phyloP scores from a whole-genome alignment of 2,888 invertebrate genomes.

The Eledone cirrhosa region DNA sequence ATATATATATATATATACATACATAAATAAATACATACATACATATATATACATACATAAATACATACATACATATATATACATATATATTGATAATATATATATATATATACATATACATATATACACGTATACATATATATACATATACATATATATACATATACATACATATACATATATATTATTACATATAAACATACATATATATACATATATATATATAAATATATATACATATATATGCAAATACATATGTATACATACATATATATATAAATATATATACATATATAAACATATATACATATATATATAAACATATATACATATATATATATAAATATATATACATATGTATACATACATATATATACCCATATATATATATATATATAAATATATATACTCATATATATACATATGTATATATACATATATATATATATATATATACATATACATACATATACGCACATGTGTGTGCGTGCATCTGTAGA shows the following conservation, averaged over 20 bases:
- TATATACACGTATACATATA: background rate
- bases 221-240: background rate
- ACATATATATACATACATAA: background rate
- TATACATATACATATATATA: background rate
- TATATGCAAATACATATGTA: background rate
- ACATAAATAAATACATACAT: slow-evolving; percentile 5
- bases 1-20: slow-evolving; percentile 19
- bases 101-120: background rate
- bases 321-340: background rate
- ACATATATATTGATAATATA: background rate
- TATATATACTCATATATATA: background rate
- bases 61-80: background rate
- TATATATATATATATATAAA: background rate
- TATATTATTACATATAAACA: no score
- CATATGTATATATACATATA: background rate
- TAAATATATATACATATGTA: background rate
- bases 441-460: background rate
- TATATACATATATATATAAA: background rate
- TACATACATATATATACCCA: background rate
- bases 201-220: slow-evolving; percentile 9
- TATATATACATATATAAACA: background rate
- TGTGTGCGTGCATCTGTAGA: background rate
- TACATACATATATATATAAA: background rate
- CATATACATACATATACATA: background rate
- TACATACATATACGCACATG: background rate